Conservation (phyloP, 2,797 vertebrate genomes). For the Eulemur rubriventer region DNA sequence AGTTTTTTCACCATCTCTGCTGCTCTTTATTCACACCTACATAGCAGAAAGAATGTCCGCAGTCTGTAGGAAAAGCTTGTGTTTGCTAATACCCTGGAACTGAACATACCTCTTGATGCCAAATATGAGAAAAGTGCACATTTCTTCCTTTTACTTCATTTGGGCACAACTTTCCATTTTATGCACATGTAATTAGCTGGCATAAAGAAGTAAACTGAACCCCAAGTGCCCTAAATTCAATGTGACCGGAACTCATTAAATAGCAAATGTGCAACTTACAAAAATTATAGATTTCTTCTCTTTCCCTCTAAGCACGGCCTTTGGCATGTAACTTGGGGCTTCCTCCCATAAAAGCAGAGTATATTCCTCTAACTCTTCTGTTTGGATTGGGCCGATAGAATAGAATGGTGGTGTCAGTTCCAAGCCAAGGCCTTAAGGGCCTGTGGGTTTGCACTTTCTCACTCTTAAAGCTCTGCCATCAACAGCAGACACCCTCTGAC, state of each 20-base stretch:
- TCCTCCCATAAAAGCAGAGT: neutral
- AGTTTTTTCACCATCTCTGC: neutral
- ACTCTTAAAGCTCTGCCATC: neutral
- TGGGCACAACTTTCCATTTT: neutral
- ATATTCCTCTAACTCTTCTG: neutral
- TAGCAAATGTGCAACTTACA: neutral
- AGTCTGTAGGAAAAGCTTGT: neutral
- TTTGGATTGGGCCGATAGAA: neutral
- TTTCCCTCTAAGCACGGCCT: neutral
- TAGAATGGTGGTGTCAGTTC: neutral
- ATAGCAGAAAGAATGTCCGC: neutral
- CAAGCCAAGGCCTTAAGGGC: neutral
- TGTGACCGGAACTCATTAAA: neutral
- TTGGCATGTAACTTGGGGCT: neutral
- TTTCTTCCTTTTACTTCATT: constrained; percentile 11
- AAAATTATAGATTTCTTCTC: neutral
- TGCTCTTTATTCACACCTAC: constrained; percentile 24
- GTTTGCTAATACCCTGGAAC: neutral
- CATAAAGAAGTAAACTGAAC: neutral
- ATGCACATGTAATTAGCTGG: neutral
- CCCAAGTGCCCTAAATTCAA: neutral
- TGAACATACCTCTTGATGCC: neutral
- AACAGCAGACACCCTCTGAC: fast-evolving
- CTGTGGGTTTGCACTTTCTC: neutral
- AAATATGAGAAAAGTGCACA: neutral